Conservation (phyloP, 2,113 vertebrate species). For the Hippocampus mohnikei region DNA sequence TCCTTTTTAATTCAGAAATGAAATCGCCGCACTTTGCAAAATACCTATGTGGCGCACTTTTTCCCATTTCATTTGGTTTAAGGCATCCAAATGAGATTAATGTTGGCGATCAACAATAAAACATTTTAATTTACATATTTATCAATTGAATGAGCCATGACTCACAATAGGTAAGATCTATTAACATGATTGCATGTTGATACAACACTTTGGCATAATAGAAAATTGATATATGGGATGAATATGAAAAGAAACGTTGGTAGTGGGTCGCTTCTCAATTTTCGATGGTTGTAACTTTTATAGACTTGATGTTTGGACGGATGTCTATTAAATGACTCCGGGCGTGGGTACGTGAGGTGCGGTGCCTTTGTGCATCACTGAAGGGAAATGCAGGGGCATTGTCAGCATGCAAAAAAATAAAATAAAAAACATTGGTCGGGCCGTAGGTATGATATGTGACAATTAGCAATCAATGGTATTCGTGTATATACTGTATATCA, state of each 20-base stretch:
- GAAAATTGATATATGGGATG: slow-evolving; percentile 44
- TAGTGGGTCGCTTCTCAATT: slow-evolving; percentile 21
- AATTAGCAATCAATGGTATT: too few species aligned
- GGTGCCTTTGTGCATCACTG: not conserved
- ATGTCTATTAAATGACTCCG: slow-evolving; percentile 27
- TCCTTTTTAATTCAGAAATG: slow-evolving; percentile 76
- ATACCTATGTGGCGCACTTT: slow-evolving; percentile 65
- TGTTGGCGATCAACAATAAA: slow-evolving; percentile 68
- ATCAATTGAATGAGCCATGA: slow-evolving; percentile 72
- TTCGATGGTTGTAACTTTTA: slow-evolving; percentile 39
- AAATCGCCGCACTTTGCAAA: slow-evolving; percentile 63
- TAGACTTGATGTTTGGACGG: slow-evolving; percentile 15
- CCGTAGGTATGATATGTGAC: too few species aligned
- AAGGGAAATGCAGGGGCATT: slow-evolving; percentile 38
- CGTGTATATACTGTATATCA: too few species aligned
- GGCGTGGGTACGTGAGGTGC: not conserved
- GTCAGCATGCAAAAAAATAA: slow-evolving; percentile 51
- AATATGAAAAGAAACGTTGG: slow-evolving; percentile 33
- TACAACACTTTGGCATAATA: slow-evolving; percentile 64
- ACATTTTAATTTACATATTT: slow-evolving; percentile 77
- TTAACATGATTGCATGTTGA: slow-evolving; percentile 70
- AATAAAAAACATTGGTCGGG: too few species aligned
- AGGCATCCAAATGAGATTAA: slow-evolving; percentile 74
- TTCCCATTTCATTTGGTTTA: slow-evolving; percentile 72
- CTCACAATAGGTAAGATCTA: slow-evolving; percentile 72